Evolutionary conservation across 2,888 invertebrate species (phyloP).

Genomic region (Pseudococcus jackbeardsleyi): DNA sequence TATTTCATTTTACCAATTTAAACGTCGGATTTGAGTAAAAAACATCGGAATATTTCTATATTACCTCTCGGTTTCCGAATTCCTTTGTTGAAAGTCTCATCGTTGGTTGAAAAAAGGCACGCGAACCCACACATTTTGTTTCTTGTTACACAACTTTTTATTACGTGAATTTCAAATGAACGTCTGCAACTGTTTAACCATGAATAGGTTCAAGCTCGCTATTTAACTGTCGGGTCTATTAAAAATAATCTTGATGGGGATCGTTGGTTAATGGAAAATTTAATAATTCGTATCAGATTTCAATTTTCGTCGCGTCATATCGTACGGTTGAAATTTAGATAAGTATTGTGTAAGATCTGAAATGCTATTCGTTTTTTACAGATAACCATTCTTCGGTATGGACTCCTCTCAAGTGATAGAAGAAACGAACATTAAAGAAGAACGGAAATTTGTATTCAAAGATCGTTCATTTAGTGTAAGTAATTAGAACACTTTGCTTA

Average conservation of each 20-base stretch:
- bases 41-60: background rate
- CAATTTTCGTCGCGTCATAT: background rate
- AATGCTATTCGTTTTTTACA: background rate
- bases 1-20: background rate
- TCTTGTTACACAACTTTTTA: background rate
- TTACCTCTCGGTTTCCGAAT: background rate
- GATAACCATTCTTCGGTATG: constrained; percentile 31
- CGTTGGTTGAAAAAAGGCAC: background rate
- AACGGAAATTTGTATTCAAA: constrained; percentile 70
- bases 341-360: constrained; percentile 20
- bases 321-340: background rate
- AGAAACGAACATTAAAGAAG: constrained; percentile 67
- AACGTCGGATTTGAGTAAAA: background rate
- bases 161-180: background rate
- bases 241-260: background rate
- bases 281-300: constrained; percentile 15
- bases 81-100: background rate
- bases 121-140: background rate
- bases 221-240: background rate
- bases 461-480: constrained; percentile 71
- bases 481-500: constrained; percentile 66
- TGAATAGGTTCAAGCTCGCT: background rate
- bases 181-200: background rate
- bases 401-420: constrained; percentile 60
- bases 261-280: background rate